phyloP scores from a whole-genome alignment of 2,113 vertebrate species.

The Rhegmatorhina hoffmannsi region DNA sequence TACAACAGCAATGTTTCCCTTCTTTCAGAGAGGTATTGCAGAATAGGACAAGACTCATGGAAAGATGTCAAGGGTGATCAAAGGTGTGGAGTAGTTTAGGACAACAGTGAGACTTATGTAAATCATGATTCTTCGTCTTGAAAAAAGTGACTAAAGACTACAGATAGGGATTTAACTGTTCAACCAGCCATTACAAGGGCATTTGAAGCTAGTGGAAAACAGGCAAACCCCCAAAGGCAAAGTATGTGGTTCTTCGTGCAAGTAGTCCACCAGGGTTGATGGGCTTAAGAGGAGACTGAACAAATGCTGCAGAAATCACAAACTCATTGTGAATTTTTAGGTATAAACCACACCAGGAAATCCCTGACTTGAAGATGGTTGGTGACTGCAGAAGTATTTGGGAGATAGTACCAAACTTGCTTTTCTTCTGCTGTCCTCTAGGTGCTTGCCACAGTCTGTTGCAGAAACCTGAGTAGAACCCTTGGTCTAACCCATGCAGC shows the following conservation, averaged over 20 bases:
- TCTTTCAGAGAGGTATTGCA: neutral
- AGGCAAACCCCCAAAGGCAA: neutral
- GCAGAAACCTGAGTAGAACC: neutral
- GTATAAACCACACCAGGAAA: neutral
- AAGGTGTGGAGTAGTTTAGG: neutral
- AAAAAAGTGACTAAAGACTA: neutral
- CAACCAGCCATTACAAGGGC: neutral
- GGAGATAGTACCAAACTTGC: neutral
- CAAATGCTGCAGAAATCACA: neutral
- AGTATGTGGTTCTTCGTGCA: neutral
- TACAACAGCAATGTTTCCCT: neutral
- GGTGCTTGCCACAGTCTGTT: neutral
- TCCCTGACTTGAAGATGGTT: neutral
- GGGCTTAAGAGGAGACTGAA: neutral
- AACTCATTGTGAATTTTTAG: neutral
- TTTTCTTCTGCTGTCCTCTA: neutral
- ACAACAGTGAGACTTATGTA: neutral
- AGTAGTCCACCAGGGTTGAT: neutral
- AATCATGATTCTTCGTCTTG: neutral
- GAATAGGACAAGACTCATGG: neutral
- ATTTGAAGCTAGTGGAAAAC: neutral
- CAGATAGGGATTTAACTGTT: neutral
- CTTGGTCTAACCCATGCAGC: neutral
- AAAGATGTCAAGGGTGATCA: neutral
- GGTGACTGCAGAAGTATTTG: neutral